Base-by-base conservation (phyloP, 2,797 vertebrate species). In the Pampus argenteus region DNA sequence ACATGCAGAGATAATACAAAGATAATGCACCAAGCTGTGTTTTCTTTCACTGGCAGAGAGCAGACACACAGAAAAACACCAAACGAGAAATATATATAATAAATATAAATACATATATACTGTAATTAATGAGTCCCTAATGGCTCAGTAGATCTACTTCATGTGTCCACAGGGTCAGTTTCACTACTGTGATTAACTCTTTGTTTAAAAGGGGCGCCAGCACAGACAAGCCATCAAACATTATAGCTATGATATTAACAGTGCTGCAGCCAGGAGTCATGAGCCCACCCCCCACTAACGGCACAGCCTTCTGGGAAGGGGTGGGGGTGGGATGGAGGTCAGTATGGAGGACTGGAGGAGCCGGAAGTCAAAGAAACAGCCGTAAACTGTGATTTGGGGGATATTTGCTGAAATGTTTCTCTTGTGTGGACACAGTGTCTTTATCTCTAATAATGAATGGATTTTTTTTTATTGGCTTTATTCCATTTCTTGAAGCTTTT, bases 1-100 rank as follows among this genome's bases (percentile, higher is more conserved):
- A 49, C 85, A 62, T 64, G n/a, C 68, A 69, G 8, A 86, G 92
- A 93, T 92, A 92, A 86, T 78, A 47, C 62, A 6, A 55, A 83
- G 86, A 89, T 80, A 82, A 78, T 1, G 36, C 59, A 59, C 11
- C 2, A 20, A 49, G 31, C 26, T 31, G 10, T 22, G 38, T 0
- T 65, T 61, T 56, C 6, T 28, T 54, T 62, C 2, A 71, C 10
- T 50, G 70, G 51, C n/a, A n/a, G n/a, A n/a, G n/a, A n/a, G n/a
- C n/a, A n/a, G n/a, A n/a, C n/a, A n/a, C n/a, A n/a, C n/a, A n/a
- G n/a, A n/a, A n/a, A n/a, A n/a, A n/a, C n/a, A n/a, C n/a, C n/a
- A n/a, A n/a, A n/a, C n/a, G n/a, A n/a, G n/a, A n/a, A n/a, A n/a
- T n/a, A n/a, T n/a, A n/a, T n/a, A n/a, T n/a, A n/a, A n/a, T n/a